Percentiles rank a stretch among this genome's conserved stretches.
These are phyloP conservation scores for Centropus unirufus DNA, from an alignment of 2,113 vertebrate genomes.

Conservation along the genomic window DNA sequence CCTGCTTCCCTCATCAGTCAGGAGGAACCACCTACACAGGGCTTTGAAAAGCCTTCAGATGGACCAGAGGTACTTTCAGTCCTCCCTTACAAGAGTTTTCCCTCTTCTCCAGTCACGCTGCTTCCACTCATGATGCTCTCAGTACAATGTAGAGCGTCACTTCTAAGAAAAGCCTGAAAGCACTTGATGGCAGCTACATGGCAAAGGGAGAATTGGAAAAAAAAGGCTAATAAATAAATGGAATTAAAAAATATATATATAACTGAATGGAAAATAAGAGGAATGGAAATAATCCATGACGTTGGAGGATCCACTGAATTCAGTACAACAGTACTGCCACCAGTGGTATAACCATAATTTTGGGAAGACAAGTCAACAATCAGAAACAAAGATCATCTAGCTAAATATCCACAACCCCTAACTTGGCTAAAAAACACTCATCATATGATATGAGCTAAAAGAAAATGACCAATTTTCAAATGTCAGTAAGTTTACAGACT, in stretches of 20 bases:
- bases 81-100: background rate
- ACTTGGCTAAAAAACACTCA: background rate
- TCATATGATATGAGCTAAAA: background rate
- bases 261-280: background rate
- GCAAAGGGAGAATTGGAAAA: background rate
- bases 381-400: background rate
- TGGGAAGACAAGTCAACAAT: background rate
- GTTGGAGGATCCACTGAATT: background rate
- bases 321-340: background rate
- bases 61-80: background rate
- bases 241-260: background rate
- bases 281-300: background rate
- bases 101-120: background rate
- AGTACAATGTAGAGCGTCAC: fast-evolving
- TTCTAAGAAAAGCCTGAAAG: background rate
- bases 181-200: background rate
- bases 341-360: background rate
- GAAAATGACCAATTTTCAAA: background rate
- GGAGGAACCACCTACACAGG: background rate
- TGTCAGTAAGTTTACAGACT: background rate
- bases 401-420: background rate
- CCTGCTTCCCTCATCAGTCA: background rate
- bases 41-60: background rate
- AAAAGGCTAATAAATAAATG: background rate
- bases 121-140: background rate